These are phyloP conservation scores for Columba guinea DNA, from an alignment of 2,797 vertebrate genomes.

Conservation along the genomic window DNA sequence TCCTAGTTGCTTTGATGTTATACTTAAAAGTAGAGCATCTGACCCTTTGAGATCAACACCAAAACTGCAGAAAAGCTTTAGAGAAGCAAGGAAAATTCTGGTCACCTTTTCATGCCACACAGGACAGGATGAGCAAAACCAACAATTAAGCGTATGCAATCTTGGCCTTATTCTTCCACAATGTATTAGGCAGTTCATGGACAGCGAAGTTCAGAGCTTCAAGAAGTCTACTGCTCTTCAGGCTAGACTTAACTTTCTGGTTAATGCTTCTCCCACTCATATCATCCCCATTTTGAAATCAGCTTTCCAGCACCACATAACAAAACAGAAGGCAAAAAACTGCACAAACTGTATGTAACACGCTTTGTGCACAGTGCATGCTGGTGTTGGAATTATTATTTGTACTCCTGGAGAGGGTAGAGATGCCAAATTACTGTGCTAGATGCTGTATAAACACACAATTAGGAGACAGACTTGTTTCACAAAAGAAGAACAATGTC, in stretches of 20 bases:
- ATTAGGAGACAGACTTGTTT: not conserved
- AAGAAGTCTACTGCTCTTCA: not conserved
- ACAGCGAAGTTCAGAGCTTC: not conserved
- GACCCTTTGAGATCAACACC: not conserved
- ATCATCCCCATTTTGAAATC: not conserved
- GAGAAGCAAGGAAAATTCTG: not conserved
- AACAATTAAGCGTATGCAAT: not conserved
- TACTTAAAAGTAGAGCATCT: not conserved
- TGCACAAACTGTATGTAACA: not conserved
- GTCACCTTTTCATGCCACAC: not conserved
- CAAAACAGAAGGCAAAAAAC: not conserved
- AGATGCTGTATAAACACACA: not conserved
- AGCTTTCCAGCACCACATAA: not conserved
- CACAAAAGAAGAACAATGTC: not conserved
- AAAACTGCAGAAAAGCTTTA: not conserved
- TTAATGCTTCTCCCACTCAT: not conserved
- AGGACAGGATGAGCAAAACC: not conserved
- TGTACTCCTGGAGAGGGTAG: not conserved
- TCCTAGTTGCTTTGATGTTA: not conserved
- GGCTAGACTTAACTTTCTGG: not conserved
- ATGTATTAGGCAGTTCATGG: not conserved
- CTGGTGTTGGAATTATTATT: not conserved
- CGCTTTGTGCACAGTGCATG: not conserved
- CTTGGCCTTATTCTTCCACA: not conserved
- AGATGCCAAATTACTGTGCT: slow-evolving; percentile 1